Evolutionary conservation across 2,888 invertebrate species (phyloP).

Genomic region (Silvanus unidentatus): DNA sequence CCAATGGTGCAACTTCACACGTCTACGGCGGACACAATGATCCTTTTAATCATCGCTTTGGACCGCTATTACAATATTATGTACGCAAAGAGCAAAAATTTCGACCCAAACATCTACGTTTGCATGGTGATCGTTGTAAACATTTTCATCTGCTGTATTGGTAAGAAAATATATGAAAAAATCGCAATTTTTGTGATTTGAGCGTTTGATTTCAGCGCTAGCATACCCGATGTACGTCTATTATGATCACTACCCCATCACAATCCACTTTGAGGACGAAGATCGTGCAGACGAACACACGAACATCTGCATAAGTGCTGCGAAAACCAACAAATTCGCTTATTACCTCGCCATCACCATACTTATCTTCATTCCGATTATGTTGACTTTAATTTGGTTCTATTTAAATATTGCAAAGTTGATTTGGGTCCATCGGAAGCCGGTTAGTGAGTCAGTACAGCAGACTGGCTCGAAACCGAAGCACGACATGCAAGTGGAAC

Average conservation of each 20-base stretch:
- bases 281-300: slow-evolving; percentile 26
- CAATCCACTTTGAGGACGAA: slow-evolving; percentile 28
- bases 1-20: slow-evolving; percentile 51
- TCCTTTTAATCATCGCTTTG: slow-evolving; percentile 51
- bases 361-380: slow-evolving; percentile 48
- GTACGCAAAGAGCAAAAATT: slow-evolving; percentile 42
- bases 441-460: slow-evolving; percentile 11
- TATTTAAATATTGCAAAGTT: slow-evolving; percentile 50
- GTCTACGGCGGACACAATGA: slow-evolving; percentile 49
- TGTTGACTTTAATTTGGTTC: slow-evolving; percentile 48
- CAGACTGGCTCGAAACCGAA: slow-evolving; percentile 13
- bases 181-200: too few species aligned
- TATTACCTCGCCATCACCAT: slow-evolving; percentile 34
- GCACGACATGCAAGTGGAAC: slow-evolving; percentile 31
- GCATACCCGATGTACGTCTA: slow-evolving; percentile 45
- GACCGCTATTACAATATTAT: slow-evolving; percentile 52
- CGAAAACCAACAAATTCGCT: slow-evolving; percentile 25
- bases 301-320: slow-evolving; percentile 29
- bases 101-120: slow-evolving; percentile 45
- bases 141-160: slow-evolving; percentile 45
- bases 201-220: slow-evolving; percentile 31
- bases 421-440: slow-evolving; percentile 48
- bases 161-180: slow-evolving; percentile 20
- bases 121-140: slow-evolving; percentile 37
- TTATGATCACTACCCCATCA: slow-evolving; percentile 35